Base-by-base conservation (phyloP, 2,888 invertebrate species). In the Amphimallon solstitiale region DNA sequence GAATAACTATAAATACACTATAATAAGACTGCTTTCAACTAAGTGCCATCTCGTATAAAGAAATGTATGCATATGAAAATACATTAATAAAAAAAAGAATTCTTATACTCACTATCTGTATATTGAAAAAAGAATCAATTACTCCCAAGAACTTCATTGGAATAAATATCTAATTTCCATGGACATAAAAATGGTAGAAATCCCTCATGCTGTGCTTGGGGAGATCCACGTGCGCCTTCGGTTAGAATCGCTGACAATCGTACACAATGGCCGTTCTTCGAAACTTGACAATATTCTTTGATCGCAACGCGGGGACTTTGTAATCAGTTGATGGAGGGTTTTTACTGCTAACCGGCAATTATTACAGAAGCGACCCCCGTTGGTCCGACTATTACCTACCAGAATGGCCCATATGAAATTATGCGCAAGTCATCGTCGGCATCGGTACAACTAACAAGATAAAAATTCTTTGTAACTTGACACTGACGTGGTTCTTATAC, bases 291-390 rank as follows among this genome's bases (percentile, higher is more conserved):
- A 61, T 56, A 56, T 60, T 63, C 66, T 64, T 66, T 63, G 65
- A 46, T 67, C 65, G 67, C 49, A 49, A 63, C 63, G 68, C 65
- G 67, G 40, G 67, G 66, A 66, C 66, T 70, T 65, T 23, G 61
- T 52, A 64, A 64, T 66, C 66, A 66, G 62, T 63, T 63, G 62
- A 56, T 45, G 38, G 67, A 29, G 43, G 34, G 40, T 56, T 62
- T 61, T 67, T 59, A 68, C 49, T 38, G 49, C 63, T 63, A 59
- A 67, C 63, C 63, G 63, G 60, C 45, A 64, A 64, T 64, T 63
- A 64, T 59, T 67, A 64, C 63, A 59, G 63, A 59, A 67, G 63
- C 67, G 49, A 56, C 45, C 51, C 67, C 67, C 52, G 29, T 48
- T 35, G 43, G 19, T 56, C 19, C 14, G 38, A 15, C 62, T 56